Percentiles rank a stretch among this genome's conserved stretches.
These are phyloP conservation scores for Syrrhaptes paradoxus DNA, from an alignment of 2,113 vertebrate genomes.

Conservation along the genomic window DNA sequence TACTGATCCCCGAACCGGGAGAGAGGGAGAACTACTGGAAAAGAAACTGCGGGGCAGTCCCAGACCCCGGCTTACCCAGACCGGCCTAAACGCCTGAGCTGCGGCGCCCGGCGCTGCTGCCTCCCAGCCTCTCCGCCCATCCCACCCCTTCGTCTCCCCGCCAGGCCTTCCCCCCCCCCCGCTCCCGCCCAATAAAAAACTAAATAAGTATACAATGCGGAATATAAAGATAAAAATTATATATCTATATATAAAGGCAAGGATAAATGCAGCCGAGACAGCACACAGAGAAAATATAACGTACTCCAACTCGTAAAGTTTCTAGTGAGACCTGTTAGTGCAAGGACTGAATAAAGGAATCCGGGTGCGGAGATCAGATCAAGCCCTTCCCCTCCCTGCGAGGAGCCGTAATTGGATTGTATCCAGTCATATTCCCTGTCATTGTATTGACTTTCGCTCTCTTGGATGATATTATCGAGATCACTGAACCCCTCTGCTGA, in stretches of 20 bases:
- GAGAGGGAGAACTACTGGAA: not conserved
- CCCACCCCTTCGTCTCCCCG: not conserved
- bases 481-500: slow-evolving; percentile 88
- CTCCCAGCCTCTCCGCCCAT: not conserved
- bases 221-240: no score
- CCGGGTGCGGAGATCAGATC: slow-evolving; percentile 60
- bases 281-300: not conserved
- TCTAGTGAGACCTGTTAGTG: slow-evolving; percentile 50
- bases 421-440: slow-evolving; percentile 91
- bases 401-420: slow-evolving; percentile 97
- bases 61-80: not conserved
- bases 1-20: not conserved
- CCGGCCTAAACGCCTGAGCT: not conserved
- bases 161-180: no score
- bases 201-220: not conserved
- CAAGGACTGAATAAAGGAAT: slow-evolving; percentile 59
- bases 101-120: not conserved
- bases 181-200: not conserved
- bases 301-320: not conserved
- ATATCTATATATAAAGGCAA: not conserved
- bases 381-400: slow-evolving; percentile 64
- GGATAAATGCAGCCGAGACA: not conserved
- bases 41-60: not conserved
- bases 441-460: slow-evolving; percentile 90
- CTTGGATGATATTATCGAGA: slow-evolving; percentile 94